These are phyloP conservation scores for Parnassius apollo DNA, from an alignment of 2,888 invertebrate species.

Conservation along the genomic window DNA sequence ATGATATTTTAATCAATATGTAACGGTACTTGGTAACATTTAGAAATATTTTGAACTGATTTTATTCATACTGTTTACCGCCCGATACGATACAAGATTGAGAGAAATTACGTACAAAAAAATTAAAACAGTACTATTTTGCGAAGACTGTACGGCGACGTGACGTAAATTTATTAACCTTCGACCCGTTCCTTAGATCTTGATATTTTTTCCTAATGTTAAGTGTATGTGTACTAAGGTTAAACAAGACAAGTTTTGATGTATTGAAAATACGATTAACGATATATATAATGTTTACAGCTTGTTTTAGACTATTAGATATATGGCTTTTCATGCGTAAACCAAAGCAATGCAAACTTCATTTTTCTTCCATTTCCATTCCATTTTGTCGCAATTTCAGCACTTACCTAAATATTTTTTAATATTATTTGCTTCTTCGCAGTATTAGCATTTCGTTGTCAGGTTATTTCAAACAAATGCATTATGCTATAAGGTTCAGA, in stretches of 20 bases:
- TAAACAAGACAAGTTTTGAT: slow-evolving; percentile 36
- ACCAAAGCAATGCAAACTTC: background rate
- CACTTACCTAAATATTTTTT: background rate
- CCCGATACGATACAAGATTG: slow-evolving; percentile 21
- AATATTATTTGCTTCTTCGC: slow-evolving; percentile 1
- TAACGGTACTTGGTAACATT: slow-evolving; percentile 3
- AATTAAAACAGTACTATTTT: slow-evolving; percentile 24
- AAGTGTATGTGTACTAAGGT: slow-evolving; percentile 64
- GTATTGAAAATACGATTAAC: background rate
- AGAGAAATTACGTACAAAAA: background rate
- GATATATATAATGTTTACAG: background rate
- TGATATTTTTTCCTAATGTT: slow-evolving; percentile 61
- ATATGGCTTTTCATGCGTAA: slow-evolving; percentile 31
- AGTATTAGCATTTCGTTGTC: background rate
- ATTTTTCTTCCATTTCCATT: background rate
- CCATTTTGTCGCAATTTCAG: background rate
- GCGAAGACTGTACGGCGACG: slow-evolving; percentile 36
- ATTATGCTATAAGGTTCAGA: background rate
- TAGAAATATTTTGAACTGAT: slow-evolving; percentile 13
- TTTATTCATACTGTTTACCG: background rate
- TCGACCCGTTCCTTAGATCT: slow-evolving; percentile 55
- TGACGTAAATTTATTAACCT: slow-evolving; percentile 52
- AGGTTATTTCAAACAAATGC: background rate
- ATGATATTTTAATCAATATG: background rate
- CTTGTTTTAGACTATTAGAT: slow-evolving; percentile 1